phyloP scores from a whole-genome alignment of 2,797 vertebrate species.

The Fringilla coelebs region DNA sequence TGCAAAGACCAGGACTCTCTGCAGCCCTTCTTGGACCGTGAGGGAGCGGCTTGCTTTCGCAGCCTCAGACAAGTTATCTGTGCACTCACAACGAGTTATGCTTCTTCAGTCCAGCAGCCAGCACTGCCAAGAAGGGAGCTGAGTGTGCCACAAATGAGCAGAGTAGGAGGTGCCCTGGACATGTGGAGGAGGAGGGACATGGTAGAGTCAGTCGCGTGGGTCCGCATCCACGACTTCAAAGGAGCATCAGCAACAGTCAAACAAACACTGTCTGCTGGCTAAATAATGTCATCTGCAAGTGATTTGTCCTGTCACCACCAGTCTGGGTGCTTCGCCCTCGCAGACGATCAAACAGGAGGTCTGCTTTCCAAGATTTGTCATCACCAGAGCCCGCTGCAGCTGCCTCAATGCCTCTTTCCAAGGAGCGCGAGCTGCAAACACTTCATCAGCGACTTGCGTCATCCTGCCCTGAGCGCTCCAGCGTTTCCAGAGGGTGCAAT shows the following conservation, averaged over 20 bases:
- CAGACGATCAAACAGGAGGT: slow-evolving; percentile 47
- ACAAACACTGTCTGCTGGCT: slow-evolving; percentile 22
- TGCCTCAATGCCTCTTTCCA: slow-evolving; percentile 20
- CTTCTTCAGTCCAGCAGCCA: background rate
- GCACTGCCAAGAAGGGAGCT: background rate
- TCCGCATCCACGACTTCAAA: background rate
- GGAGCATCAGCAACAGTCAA: slow-evolving; percentile 22
- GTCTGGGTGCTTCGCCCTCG: background rate
- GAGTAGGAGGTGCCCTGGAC: background rate
- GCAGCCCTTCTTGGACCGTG: background rate
- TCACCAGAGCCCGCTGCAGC: slow-evolving; percentile 18
- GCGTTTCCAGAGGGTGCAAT: slow-evolving; percentile 11
- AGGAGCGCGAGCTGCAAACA: slow-evolving; percentile 35
- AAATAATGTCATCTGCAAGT: slow-evolving; percentile 18
- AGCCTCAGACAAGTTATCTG: background rate
- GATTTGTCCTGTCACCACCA: slow-evolving; percentile 30
- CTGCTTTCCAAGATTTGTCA: slow-evolving; percentile 56
- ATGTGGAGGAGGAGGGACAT: background rate
- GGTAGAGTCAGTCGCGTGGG: background rate
- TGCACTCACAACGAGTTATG: background rate
- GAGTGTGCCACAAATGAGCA: background rate
- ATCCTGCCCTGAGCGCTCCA: background rate
- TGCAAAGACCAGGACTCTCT: background rate
- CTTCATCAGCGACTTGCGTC: slow-evolving; percentile 25
- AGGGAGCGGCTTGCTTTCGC: accelerated